phyloP scores from a whole-genome alignment of 2,888 invertebrate species.

The Caenorhabditis sulstoni region DNA sequence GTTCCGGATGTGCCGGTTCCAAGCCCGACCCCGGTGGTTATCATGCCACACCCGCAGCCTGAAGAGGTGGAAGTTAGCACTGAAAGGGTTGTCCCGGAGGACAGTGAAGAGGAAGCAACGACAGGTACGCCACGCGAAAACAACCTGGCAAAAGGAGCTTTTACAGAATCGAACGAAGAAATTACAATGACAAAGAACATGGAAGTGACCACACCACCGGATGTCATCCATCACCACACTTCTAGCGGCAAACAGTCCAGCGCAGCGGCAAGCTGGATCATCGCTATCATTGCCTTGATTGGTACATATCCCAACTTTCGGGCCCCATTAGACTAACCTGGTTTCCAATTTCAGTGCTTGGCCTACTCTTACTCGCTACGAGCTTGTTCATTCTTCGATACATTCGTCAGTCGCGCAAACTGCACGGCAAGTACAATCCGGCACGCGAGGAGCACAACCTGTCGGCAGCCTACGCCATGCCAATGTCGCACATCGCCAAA shows the following conservation, averaged over 20 bases:
- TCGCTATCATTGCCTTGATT: slow-evolving; percentile 69
- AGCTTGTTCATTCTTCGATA: slow-evolving; percentile 73
- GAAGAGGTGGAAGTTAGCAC: slow-evolving; percentile 34
- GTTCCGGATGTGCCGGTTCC: slow-evolving; percentile 10
- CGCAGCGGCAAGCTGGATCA: slow-evolving; percentile 67
- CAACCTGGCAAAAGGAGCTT: not conserved
- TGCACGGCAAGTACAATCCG: slow-evolving; percentile 78
- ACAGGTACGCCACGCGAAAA: slow-evolving; percentile 12
- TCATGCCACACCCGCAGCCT: slow-evolving; percentile 36
- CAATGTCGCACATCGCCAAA: slow-evolving; percentile 74
- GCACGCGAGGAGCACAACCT: slow-evolving; percentile 75
- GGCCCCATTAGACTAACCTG: too few relatives aligned
- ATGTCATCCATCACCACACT: slow-evolving; percentile 52
- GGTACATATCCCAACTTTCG: slow-evolving; percentile 39
- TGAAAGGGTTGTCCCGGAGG: slow-evolving; percentile 31
- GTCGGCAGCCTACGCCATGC: slow-evolving; percentile 74
- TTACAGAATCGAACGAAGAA: slow-evolving; percentile 41
- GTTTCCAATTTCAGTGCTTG: slow-evolving; percentile 63
- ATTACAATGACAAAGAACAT: slow-evolving; percentile 19
- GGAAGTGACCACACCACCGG: slow-evolving; percentile 39
- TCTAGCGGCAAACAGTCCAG: slow-evolving; percentile 56
- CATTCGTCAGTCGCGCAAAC: slow-evolving; percentile 70
- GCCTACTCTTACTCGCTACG: slow-evolving; percentile 66
- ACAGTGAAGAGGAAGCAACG: slow-evolving; percentile 42
- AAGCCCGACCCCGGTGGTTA: slow-evolving; percentile 22